Evolutionary conservation across 2,113 vertebrate species (phyloP).

Genomic region (Argyrosomus japonicus): DNA sequence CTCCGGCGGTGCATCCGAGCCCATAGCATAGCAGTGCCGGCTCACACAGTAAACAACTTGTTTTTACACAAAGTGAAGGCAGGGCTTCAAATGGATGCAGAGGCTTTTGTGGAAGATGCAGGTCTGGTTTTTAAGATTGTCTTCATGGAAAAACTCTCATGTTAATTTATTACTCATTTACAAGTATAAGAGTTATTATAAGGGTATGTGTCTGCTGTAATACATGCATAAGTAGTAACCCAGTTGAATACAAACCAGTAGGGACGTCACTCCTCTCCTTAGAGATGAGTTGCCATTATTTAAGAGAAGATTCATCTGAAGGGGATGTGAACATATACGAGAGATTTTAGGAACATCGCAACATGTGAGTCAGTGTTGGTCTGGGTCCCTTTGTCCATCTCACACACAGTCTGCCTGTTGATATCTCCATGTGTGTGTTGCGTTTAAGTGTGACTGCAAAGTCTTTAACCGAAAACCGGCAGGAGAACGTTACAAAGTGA

Average conservation of each 20-base stretch:
- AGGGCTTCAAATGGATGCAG: constrained; percentile 22
- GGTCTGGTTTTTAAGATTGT: constrained; percentile 18
- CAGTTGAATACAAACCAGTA: too few relatives aligned
- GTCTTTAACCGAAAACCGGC: neutral
- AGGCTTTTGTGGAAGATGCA: constrained; percentile 13
- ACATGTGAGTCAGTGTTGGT: neutral
- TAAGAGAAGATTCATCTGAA: neutral
- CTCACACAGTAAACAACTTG: constrained; percentile 60
- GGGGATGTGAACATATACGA: neutral
- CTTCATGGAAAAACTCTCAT: constrained; percentile 8
- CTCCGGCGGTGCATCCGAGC: constrained; percentile 61
- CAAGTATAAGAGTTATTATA: neutral
- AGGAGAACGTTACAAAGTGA: neutral
- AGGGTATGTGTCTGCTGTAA: neutral
- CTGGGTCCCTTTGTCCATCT: neutral
- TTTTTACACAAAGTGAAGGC: constrained; percentile 52
- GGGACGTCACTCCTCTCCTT: neutral
- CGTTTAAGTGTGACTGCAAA: neutral
- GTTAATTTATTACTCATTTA: neutral
- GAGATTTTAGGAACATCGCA: neutral
- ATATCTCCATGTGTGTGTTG: neutral
- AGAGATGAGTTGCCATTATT: neutral
- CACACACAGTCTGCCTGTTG: neutral
- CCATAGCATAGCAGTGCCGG: constrained; percentile 48
- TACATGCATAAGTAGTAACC: neutral